Conservation (phyloP, 1,140 invertebrate species). For the Drosophila ohnishii region DNA sequence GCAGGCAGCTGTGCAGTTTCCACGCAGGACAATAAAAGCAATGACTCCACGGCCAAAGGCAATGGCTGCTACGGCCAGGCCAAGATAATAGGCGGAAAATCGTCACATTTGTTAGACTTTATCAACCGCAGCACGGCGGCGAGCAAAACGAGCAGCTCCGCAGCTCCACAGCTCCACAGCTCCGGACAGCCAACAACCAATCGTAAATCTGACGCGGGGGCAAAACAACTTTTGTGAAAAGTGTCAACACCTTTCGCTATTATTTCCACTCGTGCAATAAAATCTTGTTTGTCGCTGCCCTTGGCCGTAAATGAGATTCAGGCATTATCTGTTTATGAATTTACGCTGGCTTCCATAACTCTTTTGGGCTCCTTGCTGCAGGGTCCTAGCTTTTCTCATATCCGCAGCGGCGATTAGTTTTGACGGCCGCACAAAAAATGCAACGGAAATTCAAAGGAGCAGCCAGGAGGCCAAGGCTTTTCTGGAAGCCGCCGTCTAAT, state of each 20-base stretch:
- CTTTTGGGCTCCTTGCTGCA: conserved; percentile 17
- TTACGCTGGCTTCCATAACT: conserved; percentile 62
- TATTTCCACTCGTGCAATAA: conserved; percentile 52
- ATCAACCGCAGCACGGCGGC: conserved; percentile 49
- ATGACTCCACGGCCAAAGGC: conserved; percentile 22
- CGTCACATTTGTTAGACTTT: conserved; percentile 73
- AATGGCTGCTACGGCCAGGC: conserved; percentile 27
- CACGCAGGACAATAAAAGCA: conserved; percentile 70
- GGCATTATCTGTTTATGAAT: conserved; percentile 80
- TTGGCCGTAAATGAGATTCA: conserved; percentile 61
- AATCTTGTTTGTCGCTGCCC: conserved; percentile 60
- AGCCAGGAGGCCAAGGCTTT: conserved; percentile 5
- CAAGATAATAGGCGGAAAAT: conserved; percentile 80
- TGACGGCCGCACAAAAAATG: conserved; percentile 57
- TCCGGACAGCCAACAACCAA: conserved; percentile 23
- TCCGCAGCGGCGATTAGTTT: conserved; percentile 71
- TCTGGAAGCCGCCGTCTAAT: conserved; percentile 38
- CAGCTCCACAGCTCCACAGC: conserved; percentile 1
- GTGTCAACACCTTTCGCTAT: conserved; percentile 53
- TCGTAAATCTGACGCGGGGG: conserved; percentile 64
- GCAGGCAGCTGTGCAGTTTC: conserved; percentile 68
- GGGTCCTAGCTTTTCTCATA: conserved; percentile 61
- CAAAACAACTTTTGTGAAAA: conserved; percentile 44
- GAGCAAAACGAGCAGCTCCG: conserved; percentile 16
- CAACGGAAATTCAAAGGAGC: conserved; percentile 74